Percentiles rank a stretch among this genome's conserved stretches.
Conservation (phyloP, 2,888 invertebrate genomes). For the Drepana falcataria region DNA sequence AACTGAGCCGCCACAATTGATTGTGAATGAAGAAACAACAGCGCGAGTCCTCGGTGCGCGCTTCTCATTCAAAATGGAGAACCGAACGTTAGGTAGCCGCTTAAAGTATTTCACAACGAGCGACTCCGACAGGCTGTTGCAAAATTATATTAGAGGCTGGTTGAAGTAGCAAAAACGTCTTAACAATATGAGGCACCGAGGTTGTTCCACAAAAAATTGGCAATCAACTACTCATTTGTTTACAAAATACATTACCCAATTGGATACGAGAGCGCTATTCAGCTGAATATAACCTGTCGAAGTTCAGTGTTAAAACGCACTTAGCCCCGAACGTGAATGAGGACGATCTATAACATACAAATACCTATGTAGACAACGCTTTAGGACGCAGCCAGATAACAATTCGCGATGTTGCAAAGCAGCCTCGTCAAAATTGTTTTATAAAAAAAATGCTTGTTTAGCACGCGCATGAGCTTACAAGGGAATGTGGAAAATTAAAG, state of each 20-base stretch:
- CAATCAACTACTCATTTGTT: not conserved
- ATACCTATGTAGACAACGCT: too few species aligned
- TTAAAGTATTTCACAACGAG: not conserved
- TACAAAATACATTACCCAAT: not conserved
- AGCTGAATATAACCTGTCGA: not conserved
- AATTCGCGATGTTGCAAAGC: too few species aligned
- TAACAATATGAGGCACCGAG: not conserved
- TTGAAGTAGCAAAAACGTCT: not conserved
- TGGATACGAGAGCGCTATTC: not conserved
- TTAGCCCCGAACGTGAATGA: too few species aligned
- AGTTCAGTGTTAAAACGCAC: not conserved
- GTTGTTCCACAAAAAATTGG: not conserved
- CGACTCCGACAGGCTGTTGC: not conserved
- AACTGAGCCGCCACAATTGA: constrained; percentile 17
- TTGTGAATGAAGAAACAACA: constrained; percentile 22
- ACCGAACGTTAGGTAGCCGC: not conserved
- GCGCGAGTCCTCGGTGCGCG: not conserved
- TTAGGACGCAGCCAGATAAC: too few species aligned
- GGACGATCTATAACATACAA: too few species aligned
- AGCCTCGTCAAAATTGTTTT: too few species aligned
- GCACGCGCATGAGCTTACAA: too few species aligned
- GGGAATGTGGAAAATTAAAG: too few species aligned
- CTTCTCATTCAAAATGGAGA: not conserved
- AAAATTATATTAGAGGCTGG: not conserved
- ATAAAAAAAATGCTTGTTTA: too few species aligned